Evolutionary conservation across 1,140 invertebrate genomes (phyloP).

Genomic region (Lepidotrigona ventralis): DNA sequence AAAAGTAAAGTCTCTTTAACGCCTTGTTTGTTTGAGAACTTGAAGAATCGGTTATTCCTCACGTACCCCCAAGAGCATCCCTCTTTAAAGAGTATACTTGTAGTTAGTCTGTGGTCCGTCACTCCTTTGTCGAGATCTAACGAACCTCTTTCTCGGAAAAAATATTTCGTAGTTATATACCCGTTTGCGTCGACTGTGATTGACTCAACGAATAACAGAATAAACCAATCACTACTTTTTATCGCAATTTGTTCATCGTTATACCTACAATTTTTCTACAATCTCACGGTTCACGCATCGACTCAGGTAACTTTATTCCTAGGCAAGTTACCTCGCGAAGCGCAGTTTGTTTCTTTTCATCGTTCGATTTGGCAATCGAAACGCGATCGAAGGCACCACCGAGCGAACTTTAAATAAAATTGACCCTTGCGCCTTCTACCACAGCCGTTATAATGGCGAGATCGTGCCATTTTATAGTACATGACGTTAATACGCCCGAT

Average conservation of each 20-base stretch:
- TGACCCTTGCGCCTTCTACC: slow-evolving; percentile 2
- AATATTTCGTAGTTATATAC: neutral
- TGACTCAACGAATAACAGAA: neutral
- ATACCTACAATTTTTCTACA: slow-evolving; percentile 4
- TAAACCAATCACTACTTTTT: neutral
- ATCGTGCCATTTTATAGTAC: slow-evolving; percentile 16
- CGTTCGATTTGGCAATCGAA: neutral
- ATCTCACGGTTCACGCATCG: neutral
- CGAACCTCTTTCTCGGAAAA: neutral
- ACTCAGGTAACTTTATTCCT: neutral
- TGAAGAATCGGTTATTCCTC: slow-evolving; percentile 16
- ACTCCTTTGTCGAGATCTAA: neutral
- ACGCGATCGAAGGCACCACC: neutral
- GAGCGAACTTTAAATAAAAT: slow-evolving; percentile 23
- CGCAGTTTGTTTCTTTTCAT: neutral
- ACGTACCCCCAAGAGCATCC: neutral
- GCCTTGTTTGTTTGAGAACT: neutral
- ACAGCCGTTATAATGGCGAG: neutral
- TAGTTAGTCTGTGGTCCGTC: neutral
- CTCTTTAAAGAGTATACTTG: slow-evolving; percentile 1
- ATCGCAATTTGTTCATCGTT: neutral
- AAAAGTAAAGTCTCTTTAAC: neutral
- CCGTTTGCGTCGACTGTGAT: too few relatives aligned
- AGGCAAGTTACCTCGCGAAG: neutral
- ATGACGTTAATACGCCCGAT: slow-evolving; percentile 11